Percentiles rank a stretch among this genome's conserved stretches.
These are phyloP conservation scores for Galerucella pusilla DNA, from an alignment of 2,888 invertebrate species.

Conservation along the genomic window DNA sequence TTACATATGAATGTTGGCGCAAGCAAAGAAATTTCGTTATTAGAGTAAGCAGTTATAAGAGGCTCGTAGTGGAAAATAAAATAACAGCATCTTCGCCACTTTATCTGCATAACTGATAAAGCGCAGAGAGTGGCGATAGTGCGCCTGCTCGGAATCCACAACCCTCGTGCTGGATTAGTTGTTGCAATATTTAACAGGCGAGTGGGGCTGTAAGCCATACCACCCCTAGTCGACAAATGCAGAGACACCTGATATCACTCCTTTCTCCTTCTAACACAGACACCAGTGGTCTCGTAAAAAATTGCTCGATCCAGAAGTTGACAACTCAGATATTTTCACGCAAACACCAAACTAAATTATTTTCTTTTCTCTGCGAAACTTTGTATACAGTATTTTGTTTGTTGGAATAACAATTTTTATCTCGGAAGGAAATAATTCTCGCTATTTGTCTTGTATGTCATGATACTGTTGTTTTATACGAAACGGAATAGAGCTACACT, in stretches of 20 bases:
- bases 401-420: constrained; percentile 32
- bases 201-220: constrained; percentile 51
- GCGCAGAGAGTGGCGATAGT: constrained; percentile 44
- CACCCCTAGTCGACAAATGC: constrained; percentile 42
- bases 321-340: constrained; percentile 36
- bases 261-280: constrained; percentile 49
- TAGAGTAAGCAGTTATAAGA: constrained; percentile 43
- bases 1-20: constrained; percentile 26
- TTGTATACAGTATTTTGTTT: constrained; percentile 24
- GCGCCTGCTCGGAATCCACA: constrained; percentile 56
- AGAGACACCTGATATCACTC: constrained; percentile 44
- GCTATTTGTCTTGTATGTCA: constrained; percentile 23
- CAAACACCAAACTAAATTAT: constrained; percentile 37
- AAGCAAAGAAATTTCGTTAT: constrained; percentile 40
- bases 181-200: constrained; percentile 61
- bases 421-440: constrained; percentile 28
- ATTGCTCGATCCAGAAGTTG: constrained; percentile 35
- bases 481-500: not conserved
- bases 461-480: constrained; percentile 16
- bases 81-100: constrained; percentile 52
- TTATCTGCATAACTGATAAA: constrained; percentile 55
- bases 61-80: constrained; percentile 44
- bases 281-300: constrained; percentile 36
- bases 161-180: constrained; percentile 60
- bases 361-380: constrained; percentile 29